These are phyloP conservation scores for Brachionus asplanchnoidis DNA, from an alignment of 1,140 invertebrate species.

Conservation along the genomic window DNA sequence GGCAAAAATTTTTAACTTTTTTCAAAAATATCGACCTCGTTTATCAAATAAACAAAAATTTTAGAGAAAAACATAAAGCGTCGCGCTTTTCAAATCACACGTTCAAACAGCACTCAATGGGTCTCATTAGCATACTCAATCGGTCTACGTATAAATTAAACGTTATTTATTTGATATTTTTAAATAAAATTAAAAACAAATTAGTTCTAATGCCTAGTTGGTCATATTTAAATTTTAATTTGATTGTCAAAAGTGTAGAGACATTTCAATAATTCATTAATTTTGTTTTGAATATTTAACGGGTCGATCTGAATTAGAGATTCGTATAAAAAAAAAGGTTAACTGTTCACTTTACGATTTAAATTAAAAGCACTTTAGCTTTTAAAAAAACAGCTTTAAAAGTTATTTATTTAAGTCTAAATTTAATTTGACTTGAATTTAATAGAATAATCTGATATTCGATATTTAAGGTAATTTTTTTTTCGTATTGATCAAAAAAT, in stretches of 20 bases:
- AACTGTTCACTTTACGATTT: conserved; percentile 1
- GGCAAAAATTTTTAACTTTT: not conserved
- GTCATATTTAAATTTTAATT: not conserved
- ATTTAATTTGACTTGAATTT: not conserved
- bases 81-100: not conserved
- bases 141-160: not conserved
- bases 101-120: not conserved
- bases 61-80: not conserved
- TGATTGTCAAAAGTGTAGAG: not conserved
- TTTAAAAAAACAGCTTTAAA: not conserved
- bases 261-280: not conserved
- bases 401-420: not conserved
- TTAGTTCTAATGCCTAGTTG: not conserved
- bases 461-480: not conserved
- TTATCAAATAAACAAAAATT: not conserved
- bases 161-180: not conserved
- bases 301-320: not conserved
- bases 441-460: not conserved
- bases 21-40: not conserved
- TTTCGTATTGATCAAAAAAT: not conserved
- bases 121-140: not conserved
- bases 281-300: not conserved
- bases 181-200: not conserved
- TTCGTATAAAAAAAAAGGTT: not conserved
- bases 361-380: not conserved